These are phyloP conservation scores for Ia io DNA, from an alignment of 2,113 vertebrate genomes.

Conservation along the genomic window DNA sequence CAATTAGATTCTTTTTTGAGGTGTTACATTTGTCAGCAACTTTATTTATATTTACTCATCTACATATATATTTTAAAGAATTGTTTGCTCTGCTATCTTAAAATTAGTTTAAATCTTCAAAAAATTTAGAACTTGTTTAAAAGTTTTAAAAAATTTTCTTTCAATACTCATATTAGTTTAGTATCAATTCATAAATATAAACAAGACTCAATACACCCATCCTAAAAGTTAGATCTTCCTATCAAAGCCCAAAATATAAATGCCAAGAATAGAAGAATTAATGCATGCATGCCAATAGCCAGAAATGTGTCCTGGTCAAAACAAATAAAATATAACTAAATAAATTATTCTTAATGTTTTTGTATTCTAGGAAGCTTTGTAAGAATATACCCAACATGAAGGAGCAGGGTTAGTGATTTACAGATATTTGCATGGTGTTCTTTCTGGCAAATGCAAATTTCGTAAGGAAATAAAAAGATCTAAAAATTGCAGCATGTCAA, in stretches of 20 bases:
- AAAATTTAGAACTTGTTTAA: not conserved
- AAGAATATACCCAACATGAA: not conserved
- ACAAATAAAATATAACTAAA: constrained; percentile 8
- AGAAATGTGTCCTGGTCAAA: constrained; percentile 27
- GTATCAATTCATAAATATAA: constrained; percentile 10
- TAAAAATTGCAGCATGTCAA: constrained; percentile 59
- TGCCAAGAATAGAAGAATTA: not conserved
- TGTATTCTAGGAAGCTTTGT: constrained; percentile 1
- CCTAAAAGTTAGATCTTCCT: not conserved
- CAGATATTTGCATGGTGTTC: constrained; percentile 65
- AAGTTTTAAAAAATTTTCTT: not conserved
- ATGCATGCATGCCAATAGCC: not conserved
- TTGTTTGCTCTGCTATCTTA: not conserved
- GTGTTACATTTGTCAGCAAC: not conserved
- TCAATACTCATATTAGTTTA: not conserved
- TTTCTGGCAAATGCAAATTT: constrained; percentile 63
- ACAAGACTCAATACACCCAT: not conserved
- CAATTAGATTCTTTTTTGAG: not conserved
- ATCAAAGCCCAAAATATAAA: constrained; percentile 27
- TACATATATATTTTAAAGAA: not conserved
- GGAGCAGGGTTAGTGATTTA: constrained; percentile 42
- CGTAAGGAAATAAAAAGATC: constrained; percentile 57
- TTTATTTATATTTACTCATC: not conserved
- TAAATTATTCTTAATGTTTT: not conserved
- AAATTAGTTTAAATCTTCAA: constrained; percentile 1